Percentiles rank a stretch among this genome's conserved stretches.
Evolutionary conservation across 2,113 vertebrate genomes (phyloP).

Genomic region (Lynx canadensis): DNA sequence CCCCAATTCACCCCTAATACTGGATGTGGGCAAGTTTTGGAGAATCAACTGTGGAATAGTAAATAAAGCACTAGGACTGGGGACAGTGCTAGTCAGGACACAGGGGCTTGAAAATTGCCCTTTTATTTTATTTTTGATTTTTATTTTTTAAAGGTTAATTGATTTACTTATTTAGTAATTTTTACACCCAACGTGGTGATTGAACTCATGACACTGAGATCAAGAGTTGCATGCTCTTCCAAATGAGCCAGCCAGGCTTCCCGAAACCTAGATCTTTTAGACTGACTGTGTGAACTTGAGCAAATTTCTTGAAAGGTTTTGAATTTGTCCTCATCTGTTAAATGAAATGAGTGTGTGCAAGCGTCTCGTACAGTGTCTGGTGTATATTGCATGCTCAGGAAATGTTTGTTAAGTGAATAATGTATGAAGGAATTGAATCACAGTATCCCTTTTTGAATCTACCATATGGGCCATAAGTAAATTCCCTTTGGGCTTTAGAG

Average conservation of each 20-base stretch:
- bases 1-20: not conserved
- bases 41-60: not conserved
- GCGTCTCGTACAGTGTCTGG: not conserved
- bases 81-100: not conserved
- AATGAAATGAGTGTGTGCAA: not conserved
- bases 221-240: not conserved
- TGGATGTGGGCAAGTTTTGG: not conserved
- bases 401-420: not conserved
- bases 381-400: not conserved
- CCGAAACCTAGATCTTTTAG: not conserved
- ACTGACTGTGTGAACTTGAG: not conserved
- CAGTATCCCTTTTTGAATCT: not conserved
- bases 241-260: not conserved
- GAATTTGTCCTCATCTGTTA: not conserved
- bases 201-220: not conserved
- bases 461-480: not conserved
- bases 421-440: not conserved
- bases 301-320: constrained; percentile 11
- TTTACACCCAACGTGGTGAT: not conserved
- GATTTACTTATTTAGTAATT: not conserved
- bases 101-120: not conserved
- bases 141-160: not conserved
- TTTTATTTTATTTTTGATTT: not conserved
- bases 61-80: not conserved
- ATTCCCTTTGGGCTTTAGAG: not conserved